Evolutionary conservation across 2,113 vertebrate genomes (phyloP), one percentile per base, ranked within the genome.

Genomic region (Telmatochromis sp.): DNA sequence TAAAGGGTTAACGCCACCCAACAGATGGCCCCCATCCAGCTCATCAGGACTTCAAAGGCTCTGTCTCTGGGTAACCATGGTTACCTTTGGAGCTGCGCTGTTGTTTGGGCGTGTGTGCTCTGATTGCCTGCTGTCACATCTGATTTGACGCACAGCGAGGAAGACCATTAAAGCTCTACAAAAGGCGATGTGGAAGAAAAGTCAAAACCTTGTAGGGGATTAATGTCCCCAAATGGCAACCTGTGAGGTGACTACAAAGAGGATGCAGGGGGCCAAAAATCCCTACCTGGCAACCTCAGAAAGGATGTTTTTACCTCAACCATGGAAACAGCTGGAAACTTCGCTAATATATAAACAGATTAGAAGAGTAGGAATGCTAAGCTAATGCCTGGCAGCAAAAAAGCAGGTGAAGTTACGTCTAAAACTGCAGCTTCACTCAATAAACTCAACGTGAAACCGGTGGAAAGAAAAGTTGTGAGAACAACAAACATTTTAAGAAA

Each of bases 51-150:
- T 90, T 93, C 90, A 91, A 90, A 95, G 90, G 87, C 82, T 82
- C 45, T 45, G 42, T 93, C 87, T 91, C 84, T 2, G 17, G 35
- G 96, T 96, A 93, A 86, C 96, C 91, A 96, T 96, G 93, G 94
- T 91, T 92, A 95, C 94, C 84, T 75, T 51, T 26, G 71, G 90
- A 86, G 82, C 68, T 45, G 86, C 40, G 5, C 86, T 82, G 92
- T 89, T 91, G 92, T 94, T 84, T 71, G 86, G 90, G 51, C 40
- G 80, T 82, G 86, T 84, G 89, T 58, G 53, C 87, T 84, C 89
- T 82, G 92, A 94, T 90, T 85, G 90, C 94, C 93, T 89, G 91
- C 93, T 81, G 94, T 93, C 90, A 63, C 31, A 47, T 92, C 86
- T 91, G 91, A 92, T 94, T 92, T 93, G 92, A 93, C 2, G 82